A percentile compares a stretch with the other conserved stretches of the same genome.
Evolutionary conservation across 1,140 invertebrate species (phyloP).

Genomic region (Paramacrobiotus metropolitanus): DNA sequence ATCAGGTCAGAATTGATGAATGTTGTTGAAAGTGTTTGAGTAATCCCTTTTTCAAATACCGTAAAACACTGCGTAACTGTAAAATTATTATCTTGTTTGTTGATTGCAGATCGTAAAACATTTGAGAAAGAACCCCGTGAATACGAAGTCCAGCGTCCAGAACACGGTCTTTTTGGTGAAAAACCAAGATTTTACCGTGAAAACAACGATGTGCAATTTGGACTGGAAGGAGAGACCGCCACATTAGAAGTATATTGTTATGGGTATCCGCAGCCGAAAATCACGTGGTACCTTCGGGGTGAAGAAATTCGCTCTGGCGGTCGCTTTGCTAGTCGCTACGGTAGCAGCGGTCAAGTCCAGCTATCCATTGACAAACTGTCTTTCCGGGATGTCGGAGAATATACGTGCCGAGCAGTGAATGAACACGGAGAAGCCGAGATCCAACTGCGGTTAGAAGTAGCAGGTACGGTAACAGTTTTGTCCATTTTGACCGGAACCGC

Average conservation of each 20-base stretch:
- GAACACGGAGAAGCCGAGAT: slow-evolving; percentile 64
- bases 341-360: slow-evolving; percentile 61
- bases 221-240: slow-evolving; percentile 59
- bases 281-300: slow-evolving; percentile 65
- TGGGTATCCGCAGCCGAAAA: slow-evolving; percentile 68
- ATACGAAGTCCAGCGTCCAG: neutral
- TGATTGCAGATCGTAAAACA: neutral
- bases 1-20: no score
- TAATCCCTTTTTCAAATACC: no score
- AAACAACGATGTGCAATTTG: slow-evolving; percentile 59
- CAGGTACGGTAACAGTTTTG: no score
- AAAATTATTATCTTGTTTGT: no score
- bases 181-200: slow-evolving; percentile 44
- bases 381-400: slow-evolving; percentile 68
- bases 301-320: slow-evolving; percentile 42
- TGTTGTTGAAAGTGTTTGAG: no score
- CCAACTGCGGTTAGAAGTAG: slow-evolving; percentile 53
- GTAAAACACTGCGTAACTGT: no score
- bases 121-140: neutral
- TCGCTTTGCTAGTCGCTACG: slow-evolving; percentile 56
- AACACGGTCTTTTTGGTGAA: neutral
- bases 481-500: no score
- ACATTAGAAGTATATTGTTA: slow-evolving; percentile 75
- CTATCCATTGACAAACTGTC: slow-evolving; percentile 51
- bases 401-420: slow-evolving; percentile 75